phyloP scores from a whole-genome alignment of 2,888 invertebrate genomes.

The Chironomus riparius region DNA sequence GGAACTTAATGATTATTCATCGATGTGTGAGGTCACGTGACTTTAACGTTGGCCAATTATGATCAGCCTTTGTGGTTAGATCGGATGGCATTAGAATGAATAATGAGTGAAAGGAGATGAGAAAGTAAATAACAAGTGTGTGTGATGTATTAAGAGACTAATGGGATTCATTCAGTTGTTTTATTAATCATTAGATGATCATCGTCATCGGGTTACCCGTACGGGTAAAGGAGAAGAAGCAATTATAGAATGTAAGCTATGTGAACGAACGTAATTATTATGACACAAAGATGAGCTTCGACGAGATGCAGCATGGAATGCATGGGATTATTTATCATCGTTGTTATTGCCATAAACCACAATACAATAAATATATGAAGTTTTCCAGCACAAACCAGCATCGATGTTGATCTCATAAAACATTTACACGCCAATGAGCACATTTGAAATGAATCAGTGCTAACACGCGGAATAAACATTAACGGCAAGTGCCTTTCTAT shows the following conservation, averaged over 20 bases:
- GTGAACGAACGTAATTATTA: too few species aligned
- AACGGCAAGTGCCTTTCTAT: neutral
- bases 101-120: neutral
- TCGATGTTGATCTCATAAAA: neutral
- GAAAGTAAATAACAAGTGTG: neutral
- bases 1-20: neutral
- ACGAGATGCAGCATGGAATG: neutral
- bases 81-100: constrained; percentile 20
- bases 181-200: constrained; percentile 15
- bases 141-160: constrained; percentile 9
- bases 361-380: neutral
- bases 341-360: neutral
- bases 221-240: too few species aligned
- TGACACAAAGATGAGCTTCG: neutral
- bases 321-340: neutral
- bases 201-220: neutral
- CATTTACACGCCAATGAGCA: neutral
- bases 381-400: neutral
- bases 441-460: neutral
- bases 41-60: constrained; percentile 31
- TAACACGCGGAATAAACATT: neutral
- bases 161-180: constrained; percentile 13
- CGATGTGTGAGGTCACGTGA: constrained; percentile 32
- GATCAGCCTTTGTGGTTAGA: constrained; percentile 29
- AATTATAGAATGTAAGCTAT: too few species aligned